These are phyloP conservation scores for Parotia lawesii DNA, from an alignment of 2,113 vertebrate genomes.

Conservation along the genomic window DNA sequence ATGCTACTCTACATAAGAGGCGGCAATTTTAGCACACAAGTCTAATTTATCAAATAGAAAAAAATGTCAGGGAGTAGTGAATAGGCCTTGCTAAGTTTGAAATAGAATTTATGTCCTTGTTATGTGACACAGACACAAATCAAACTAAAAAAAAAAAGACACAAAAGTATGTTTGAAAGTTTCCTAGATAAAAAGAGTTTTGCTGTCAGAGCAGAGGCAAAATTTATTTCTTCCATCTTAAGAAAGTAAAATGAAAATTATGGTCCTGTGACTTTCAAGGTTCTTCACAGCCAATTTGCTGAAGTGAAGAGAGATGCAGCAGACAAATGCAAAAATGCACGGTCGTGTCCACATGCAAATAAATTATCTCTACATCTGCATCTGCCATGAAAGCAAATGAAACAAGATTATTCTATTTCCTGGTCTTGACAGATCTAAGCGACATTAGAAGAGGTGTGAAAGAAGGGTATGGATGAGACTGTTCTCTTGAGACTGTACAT, in stretches of 20 bases:
- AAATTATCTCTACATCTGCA: not conserved
- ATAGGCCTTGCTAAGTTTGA: not conserved
- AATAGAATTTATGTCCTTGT: not conserved
- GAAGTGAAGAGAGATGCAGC: not conserved
- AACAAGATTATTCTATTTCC: not conserved
- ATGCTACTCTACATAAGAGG: not conserved
- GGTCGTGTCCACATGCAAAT: not conserved
- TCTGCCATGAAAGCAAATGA: not conserved
- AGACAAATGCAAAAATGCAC: not conserved
- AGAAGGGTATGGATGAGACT: not conserved
- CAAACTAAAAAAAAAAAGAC: not conserved
- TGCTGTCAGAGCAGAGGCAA: not conserved
- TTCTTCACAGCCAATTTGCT: not conserved
- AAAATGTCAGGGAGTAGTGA: not conserved
- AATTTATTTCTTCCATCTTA: not conserved
- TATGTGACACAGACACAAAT: not conserved
- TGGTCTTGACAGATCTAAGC: not conserved
- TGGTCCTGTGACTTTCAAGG: not conserved
- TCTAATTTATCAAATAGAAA: not conserved
- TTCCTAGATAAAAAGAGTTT: not conserved
- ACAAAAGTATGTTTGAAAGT: not conserved
- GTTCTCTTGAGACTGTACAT: not conserved
- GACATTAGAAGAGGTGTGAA: not conserved
- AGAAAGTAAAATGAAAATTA: not conserved
- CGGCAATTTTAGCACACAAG: not conserved